These are phyloP conservation scores for Sanderia malayensis DNA, from an alignment of 30 jellyfish, hydroid and myxozoan genomes.

Conservation along the genomic window DNA sequence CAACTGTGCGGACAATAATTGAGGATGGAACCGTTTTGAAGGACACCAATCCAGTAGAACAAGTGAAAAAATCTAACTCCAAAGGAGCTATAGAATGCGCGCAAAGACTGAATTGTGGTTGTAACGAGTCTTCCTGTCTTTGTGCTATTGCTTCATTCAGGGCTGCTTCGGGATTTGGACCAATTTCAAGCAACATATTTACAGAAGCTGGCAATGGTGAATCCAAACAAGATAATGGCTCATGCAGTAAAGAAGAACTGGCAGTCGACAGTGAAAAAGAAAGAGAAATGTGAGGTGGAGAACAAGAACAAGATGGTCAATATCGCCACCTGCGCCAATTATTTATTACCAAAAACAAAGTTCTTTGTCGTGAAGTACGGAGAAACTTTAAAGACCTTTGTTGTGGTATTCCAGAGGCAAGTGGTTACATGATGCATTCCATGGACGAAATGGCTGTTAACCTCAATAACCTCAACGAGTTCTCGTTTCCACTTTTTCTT, in stretches of 20 bases:
- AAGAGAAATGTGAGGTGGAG: too few species aligned
- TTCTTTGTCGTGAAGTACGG: constrained; percentile 68
- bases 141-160: not conserved
- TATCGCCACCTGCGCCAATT: constrained; percentile 80
- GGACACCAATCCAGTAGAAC: too few species aligned
- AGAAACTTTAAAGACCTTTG: constrained; percentile 68
- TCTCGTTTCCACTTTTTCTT: constrained; percentile 67
- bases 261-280: too few species aligned
- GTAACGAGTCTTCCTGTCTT: not conserved
- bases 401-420: constrained; percentile 44
- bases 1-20: constrained; percentile 10
- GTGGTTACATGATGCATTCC: constrained; percentile 1
- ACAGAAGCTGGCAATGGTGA: too few species aligned
- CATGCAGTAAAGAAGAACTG: too few species aligned
- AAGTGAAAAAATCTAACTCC: too few species aligned
- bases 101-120: too few species aligned
- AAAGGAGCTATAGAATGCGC: too few species aligned
- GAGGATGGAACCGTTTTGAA: too few species aligned
- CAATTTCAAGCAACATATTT: too few species aligned
- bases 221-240: too few species aligned
- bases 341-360: constrained; percentile 79
- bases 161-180: not conserved
- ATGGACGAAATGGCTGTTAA: constrained; percentile 3
- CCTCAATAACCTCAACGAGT: constrained; percentile 9
- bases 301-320: not conserved